Percentiles rank a stretch among this genome's conserved stretches.
These are phyloP conservation scores for Gryllus longicercus DNA, from an alignment of 2,888 invertebrate genomes.

Conservation along the genomic window DNA sequence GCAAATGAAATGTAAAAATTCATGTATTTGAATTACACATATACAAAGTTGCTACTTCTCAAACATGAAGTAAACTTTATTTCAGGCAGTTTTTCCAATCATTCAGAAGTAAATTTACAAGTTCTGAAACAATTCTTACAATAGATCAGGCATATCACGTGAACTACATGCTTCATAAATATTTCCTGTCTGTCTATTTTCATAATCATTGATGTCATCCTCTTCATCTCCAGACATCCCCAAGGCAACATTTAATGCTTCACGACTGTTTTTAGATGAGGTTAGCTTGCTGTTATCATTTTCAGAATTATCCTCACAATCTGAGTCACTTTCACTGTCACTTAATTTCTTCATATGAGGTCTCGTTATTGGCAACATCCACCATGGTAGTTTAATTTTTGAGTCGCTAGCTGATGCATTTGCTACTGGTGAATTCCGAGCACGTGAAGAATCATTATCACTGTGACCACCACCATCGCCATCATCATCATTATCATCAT, in stretches of 20 bases:
- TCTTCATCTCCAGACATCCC: neutral
- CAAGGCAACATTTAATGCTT: neutral
- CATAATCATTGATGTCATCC: neutral
- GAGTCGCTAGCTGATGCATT: neutral
- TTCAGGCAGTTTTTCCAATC: no score
- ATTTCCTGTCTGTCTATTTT: neutral
- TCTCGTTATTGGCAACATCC: neutral
- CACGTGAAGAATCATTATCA: neutral
- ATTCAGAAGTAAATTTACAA: no score
- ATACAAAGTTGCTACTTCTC: no score
- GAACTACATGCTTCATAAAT: neutral
- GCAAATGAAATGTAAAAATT: no score
- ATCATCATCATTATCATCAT: neutral
- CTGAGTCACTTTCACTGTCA: neutral
- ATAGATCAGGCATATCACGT: neutral
- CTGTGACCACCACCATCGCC: no score
- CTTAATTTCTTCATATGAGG: neutral
- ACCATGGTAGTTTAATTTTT: neutral
- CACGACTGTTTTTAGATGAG: no score
- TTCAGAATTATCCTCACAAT: neutral
- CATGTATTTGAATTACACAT: no score
- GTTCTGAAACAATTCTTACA: neutral
- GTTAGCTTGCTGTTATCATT: neutral
- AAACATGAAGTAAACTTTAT: no score
- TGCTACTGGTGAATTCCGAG: neutral